phyloP scores from a whole-genome alignment of 1,140 invertebrate species.

The Carcinoscorpius rotundicauda region DNA sequence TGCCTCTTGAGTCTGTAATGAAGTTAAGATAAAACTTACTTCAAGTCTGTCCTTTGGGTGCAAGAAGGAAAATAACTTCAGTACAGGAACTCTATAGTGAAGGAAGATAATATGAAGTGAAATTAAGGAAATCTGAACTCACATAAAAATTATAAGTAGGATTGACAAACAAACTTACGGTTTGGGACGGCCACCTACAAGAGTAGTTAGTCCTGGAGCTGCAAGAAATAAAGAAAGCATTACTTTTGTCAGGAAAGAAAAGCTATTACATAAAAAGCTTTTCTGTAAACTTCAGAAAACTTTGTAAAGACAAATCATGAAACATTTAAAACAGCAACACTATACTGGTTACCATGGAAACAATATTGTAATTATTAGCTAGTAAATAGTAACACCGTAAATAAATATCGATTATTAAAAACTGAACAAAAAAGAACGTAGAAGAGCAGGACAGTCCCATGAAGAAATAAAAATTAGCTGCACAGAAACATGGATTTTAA shows the following conservation, averaged over 20 bases:
- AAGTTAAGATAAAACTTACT: constrained; percentile 21
- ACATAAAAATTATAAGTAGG: not conserved
- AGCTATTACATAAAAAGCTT: not conserved
- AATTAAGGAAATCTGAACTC: constrained; percentile 4
- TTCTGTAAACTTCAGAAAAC: constrained; percentile 2
- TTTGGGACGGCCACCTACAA: constrained; percentile 42
- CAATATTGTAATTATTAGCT: not conserved
- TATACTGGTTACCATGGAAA: not conserved
- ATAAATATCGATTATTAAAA: too few species aligned
- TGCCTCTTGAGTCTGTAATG: too few species aligned
- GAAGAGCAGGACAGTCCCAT: too few species aligned
- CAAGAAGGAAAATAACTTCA: constrained; percentile 40
- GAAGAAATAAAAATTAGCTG: too few species aligned
- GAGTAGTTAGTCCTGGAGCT: constrained; percentile 40
- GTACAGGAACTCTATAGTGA: constrained; percentile 30
- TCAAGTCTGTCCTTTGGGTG: constrained; percentile 34
- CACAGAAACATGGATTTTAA: too few species aligned
- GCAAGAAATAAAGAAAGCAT: constrained; percentile 8
- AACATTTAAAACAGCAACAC: not conserved
- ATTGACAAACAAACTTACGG: constrained; percentile 22
- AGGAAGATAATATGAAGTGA: not conserved
- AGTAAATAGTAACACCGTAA: too few species aligned
- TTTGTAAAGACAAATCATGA: constrained; percentile 2
- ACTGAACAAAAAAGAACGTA: too few species aligned
- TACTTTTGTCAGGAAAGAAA: too few species aligned